Evolutionary conservation across 2,113 vertebrate genomes (phyloP).

Genomic region (Rhipidura dahli): DNA sequence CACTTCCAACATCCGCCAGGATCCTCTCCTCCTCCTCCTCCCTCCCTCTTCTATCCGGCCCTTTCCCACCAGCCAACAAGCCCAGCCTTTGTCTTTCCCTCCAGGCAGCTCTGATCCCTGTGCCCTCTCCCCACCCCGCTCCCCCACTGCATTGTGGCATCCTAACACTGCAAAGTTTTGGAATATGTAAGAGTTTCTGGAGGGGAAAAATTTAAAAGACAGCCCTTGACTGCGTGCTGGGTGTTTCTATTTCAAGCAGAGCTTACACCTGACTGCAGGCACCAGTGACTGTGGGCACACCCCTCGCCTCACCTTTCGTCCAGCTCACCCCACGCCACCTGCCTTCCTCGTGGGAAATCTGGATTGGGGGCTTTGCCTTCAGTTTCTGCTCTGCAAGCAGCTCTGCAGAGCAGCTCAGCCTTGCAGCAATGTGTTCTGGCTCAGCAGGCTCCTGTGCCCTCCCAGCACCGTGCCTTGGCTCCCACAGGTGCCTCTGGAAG

Average conservation of each 20-base stretch:
- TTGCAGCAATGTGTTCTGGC: background rate
- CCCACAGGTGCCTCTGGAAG: background rate
- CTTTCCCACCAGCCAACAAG: background rate
- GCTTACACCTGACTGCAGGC: background rate
- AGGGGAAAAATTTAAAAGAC: too few relatives aligned
- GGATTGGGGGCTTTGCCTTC: accelerated
- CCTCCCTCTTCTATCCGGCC: background rate
- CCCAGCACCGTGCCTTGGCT: accelerated
- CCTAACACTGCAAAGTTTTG: background rate
- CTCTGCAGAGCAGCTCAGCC: background rate
- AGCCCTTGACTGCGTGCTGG: accelerated
- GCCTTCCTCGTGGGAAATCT: background rate
- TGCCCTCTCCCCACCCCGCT: background rate
- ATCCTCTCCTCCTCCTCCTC: background rate
- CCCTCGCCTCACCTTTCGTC: accelerated
- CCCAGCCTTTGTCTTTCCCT: background rate
- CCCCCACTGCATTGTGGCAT: background rate
- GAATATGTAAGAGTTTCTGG: background rate
- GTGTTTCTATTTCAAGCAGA: background rate
- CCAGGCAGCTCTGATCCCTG: background rate
- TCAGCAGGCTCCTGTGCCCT: background rate
- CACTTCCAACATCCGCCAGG: background rate
- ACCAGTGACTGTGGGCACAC: background rate
- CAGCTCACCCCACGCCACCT: accelerated
- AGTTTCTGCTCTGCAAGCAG: background rate